Conservation (phyloP, 35 echinoderm and acorn worm genomes). For the Holothuria glaberrima region DNA sequence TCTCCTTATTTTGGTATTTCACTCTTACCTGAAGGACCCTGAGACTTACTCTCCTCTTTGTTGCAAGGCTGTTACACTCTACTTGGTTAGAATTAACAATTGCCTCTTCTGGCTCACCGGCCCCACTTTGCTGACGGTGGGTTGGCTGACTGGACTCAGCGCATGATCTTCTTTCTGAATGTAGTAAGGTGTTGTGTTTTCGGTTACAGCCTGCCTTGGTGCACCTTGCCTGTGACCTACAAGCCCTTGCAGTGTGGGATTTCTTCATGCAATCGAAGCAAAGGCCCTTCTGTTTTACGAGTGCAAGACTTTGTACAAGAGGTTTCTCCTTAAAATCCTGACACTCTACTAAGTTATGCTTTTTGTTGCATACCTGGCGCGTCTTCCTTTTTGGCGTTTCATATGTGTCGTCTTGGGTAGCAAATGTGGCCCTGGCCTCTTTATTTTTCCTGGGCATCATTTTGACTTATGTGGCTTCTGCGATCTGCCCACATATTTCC, state of each 20-base stretch:
- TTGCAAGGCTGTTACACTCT: neutral
- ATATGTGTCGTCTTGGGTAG: neutral
- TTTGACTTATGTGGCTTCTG: neutral
- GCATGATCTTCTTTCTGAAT: slow-evolving; percentile 3
- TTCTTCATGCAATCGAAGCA: slow-evolving; percentile 49
- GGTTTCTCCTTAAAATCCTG: slow-evolving; percentile 15
- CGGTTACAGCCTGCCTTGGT: neutral
- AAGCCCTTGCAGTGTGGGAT: slow-evolving; percentile 34
- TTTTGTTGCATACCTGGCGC: neutral
- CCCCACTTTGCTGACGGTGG: slow-evolving; percentile 24
- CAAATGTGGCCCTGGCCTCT: slow-evolving; percentile 11
- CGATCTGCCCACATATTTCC: slow-evolving; percentile 19
- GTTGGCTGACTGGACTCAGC: slow-evolving; percentile 1
- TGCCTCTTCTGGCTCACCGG: slow-evolving; percentile 17
- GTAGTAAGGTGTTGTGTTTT: slow-evolving; percentile 10
- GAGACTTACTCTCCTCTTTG: slow-evolving; percentile 24
- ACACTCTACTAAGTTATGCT: neutral
- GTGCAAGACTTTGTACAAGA: slow-evolving; percentile 6
- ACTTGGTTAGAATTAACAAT: slow-evolving; percentile 40
- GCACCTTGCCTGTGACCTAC: slow-evolving; percentile 2
- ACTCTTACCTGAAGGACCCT: slow-evolving; percentile 50
- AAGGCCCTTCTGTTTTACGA: slow-evolving; percentile 18
- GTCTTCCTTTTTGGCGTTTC: neutral
- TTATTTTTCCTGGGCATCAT: neutral
- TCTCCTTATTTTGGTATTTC: neutral